A percentile compares a stretch with the other conserved stretches of the same genome.
phyloP scores from a whole-genome alignment of 2,888 invertebrate genomes.

The Chironomus riparius region DNA sequence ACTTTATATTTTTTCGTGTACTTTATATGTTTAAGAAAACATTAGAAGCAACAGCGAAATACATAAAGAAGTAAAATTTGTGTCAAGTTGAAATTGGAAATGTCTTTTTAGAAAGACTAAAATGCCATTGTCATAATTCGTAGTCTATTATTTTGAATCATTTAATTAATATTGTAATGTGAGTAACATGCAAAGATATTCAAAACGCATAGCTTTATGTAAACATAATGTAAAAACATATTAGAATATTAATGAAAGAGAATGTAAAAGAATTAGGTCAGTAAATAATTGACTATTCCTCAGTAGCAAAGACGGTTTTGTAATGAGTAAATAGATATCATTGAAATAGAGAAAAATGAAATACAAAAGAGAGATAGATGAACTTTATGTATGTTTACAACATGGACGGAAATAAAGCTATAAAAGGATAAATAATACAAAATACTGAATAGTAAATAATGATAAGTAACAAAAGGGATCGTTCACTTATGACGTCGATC shows the following conservation, averaged over 20 bases:
- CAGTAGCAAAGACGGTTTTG: neutral
- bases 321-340: neutral
- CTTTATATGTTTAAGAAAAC: neutral
- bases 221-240: neutral
- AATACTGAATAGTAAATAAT: too few relatives aligned
- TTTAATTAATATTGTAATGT: neutral
- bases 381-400: neutral
- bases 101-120: neutral
- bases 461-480: too few relatives aligned
- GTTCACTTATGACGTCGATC: too few relatives aligned
- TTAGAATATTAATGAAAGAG: neutral
- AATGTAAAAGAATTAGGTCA: neutral
- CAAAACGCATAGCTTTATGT: neutral
- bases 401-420: neutral
- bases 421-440: too few relatives aligned
- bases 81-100: neutral
- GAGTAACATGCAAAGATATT: neutral
- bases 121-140: too few relatives aligned
- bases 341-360: neutral
- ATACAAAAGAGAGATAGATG: neutral
- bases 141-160: too few relatives aligned
- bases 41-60: neutral
- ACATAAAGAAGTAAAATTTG: neutral
- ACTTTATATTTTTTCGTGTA: neutral
- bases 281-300: slow-evolving; percentile 6